A percentile compares a stretch with the other conserved stretches of the same genome.
These are phyloP conservation scores for Quadroppia sp. DNA, from an alignment of 2,888 invertebrate species.

Conservation along the genomic window DNA sequence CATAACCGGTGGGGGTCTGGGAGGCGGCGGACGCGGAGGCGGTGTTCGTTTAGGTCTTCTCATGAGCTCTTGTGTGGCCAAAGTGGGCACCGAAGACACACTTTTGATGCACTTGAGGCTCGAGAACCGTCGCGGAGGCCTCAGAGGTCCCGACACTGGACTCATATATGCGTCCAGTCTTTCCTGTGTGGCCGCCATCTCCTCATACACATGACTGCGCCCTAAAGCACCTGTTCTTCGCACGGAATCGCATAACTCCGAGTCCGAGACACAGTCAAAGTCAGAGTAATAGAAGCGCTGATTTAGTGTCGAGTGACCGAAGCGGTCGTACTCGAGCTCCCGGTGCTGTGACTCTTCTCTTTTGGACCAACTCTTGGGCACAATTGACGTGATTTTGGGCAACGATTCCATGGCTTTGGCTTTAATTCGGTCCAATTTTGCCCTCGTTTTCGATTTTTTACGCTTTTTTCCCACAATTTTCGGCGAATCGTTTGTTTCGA, in stretches of 20 bases:
- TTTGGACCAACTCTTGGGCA: no score
- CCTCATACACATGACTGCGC: slow-evolving; percentile 32
- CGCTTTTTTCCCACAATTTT: neutral
- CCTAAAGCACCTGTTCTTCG: neutral
- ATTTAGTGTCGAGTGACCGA: neutral
- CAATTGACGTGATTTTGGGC: neutral
- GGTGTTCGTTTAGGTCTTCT: neutral
- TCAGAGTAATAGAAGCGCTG: neutral
- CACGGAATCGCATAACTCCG: slow-evolving; percentile 36
- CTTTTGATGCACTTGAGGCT: neutral
- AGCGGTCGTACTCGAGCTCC: slow-evolving; percentile 18
- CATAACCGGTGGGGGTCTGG: neutral
- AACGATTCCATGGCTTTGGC: slow-evolving; percentile 23
- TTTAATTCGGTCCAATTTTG: slow-evolving; percentile 18
- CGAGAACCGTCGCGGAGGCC: slow-evolving; percentile 36
- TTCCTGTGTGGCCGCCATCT: slow-evolving; percentile 39
- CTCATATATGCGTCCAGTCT: slow-evolving; percentile 36
- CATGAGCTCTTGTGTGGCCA: slow-evolving; percentile 17
- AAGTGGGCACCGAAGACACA: neutral
- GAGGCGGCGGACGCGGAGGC: slow-evolving; percentile 31
- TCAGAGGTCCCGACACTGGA: slow-evolving; percentile 27
- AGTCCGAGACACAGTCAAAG: slow-evolving; percentile 18
- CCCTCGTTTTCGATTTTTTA: slow-evolving; percentile 18
- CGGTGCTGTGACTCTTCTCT: neutral
- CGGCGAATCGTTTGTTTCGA: neutral